Evolutionary conservation across 2,113 vertebrate genomes (phyloP).

Genomic region (Psammodynastes pulverulentus): DNA sequence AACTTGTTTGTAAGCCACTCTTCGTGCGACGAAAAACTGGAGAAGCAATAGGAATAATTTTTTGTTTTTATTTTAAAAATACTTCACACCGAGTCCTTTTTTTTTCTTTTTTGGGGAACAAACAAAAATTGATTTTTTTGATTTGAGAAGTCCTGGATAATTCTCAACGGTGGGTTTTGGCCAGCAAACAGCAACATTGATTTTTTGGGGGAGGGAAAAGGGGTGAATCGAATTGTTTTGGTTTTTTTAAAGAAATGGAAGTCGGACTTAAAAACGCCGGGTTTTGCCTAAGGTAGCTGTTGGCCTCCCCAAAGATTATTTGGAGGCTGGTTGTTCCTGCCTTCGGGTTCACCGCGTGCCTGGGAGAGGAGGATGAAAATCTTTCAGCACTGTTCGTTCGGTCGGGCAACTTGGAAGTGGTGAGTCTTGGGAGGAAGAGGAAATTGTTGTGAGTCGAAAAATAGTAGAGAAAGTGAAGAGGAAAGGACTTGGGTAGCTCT

Average conservation of each 20-base stretch:
- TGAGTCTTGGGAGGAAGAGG: conserved; percentile 45
- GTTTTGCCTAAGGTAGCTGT: neutral
- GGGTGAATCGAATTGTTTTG: too few species aligned
- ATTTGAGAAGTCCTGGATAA: neutral
- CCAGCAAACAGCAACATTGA: neutral
- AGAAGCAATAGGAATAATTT: neutral
- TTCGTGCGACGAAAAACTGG: neutral
- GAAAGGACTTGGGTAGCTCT: neutral
- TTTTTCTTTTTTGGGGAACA: neutral
- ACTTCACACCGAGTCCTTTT: neutral
- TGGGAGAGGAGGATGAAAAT: conserved; percentile 42
- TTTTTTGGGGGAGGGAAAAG: neutral
- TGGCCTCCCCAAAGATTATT: conserved; percentile 14
- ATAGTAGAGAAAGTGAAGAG: neutral
- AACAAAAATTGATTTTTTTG: neutral
- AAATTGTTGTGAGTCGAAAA: neutral
- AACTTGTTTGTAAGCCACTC: neutral
- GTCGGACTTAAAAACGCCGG: neutral
- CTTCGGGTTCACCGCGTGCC: neutral
- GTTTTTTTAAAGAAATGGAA: neutral
- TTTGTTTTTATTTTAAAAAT: neutral
- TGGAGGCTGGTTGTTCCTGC: neutral
- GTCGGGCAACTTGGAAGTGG: conserved; percentile 38
- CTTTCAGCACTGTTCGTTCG: neutral
- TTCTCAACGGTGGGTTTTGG: neutral